Evolutionary conservation across 2,797 vertebrate species (phyloP), one percentile per base, ranked within the genome.

Genomic region (Naso thynnoides): DNA sequence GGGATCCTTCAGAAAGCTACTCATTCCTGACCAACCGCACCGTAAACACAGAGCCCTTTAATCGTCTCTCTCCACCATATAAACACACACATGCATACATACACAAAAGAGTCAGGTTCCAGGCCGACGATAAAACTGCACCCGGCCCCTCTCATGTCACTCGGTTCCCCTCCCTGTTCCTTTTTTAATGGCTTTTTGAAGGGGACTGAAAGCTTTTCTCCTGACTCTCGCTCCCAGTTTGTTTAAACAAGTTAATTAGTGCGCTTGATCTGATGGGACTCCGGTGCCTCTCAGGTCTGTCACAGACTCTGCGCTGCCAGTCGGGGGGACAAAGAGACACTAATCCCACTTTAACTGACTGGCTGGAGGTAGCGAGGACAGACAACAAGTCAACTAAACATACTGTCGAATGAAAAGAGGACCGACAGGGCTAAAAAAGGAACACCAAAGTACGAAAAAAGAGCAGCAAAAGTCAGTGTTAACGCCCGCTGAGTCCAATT

Each of bases 221-320:
- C 48, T 42, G 82, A 70, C 65, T 70, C 84, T 82, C 45, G 66
- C 66, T 48, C 87, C 84, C 73, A 85, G 88, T 94, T 96, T 95
- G 91, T 95, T 95, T 95, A 95, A 95, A 94, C 83, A 92, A 89
- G 86, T 88, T 89, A 93, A 94, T 91, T 89, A 93, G 92, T 75
- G 84, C 57, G 80, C 84, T 79, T 86, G 90, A 90, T 90, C 91
- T 88, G 89, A 90, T 81, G 85, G 88, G 88, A 84, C 88, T 88
- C 80, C 21, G 75, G 84, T 72, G 89, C 84, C 90, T 91, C 88
- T 86, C 72, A 82, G 81, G 77, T 88, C 89, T 84, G 86, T 88
- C 83, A 70, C 82, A 81, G 77, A 78, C 71, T 76, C 73, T 19
- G 72, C 39, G 31, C 73, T 85, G 84, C 79, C 84, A 88, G 86